phyloP scores from a whole-genome alignment of 2,113 vertebrate genomes.

The Syngnathus typhle region DNA sequence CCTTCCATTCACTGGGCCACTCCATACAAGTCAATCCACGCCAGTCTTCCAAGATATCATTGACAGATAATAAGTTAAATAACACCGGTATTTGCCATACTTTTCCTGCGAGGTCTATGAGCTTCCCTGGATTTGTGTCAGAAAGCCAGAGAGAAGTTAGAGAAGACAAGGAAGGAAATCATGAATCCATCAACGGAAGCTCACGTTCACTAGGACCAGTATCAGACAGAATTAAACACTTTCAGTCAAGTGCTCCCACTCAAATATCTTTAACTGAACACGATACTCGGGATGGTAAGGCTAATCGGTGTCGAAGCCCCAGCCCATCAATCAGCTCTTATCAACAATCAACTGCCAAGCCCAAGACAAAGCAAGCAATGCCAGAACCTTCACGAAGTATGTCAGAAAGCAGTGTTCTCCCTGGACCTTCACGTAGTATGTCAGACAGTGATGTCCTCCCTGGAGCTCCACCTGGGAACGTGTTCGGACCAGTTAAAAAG shows the following conservation, averaged over 20 bases:
- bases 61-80: constrained; percentile 34
- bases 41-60: constrained; percentile 18
- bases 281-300: constrained; percentile 23
- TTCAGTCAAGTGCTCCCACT: constrained; percentile 19
- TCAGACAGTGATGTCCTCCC: constrained; percentile 19
- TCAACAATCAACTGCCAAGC: constrained; percentile 32
- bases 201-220: constrained; percentile 28
- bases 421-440: constrained; percentile 25
- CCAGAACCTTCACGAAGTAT: constrained; percentile 29
- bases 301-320: constrained; percentile 15
- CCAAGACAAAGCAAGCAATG: constrained; percentile 23
- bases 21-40: constrained; percentile 41
- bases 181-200: constrained; percentile 27
- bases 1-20: constrained; percentile 39
- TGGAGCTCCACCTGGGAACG: constrained; percentile 39
- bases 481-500: constrained; percentile 88
- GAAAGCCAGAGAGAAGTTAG: constrained; percentile 27
- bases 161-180: constrained; percentile 14
- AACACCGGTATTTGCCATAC: constrained; percentile 14
- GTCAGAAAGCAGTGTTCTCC: constrained; percentile 14
- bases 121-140: constrained; percentile 38
- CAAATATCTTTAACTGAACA: constrained; percentile 20
- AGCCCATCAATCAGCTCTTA: constrained; percentile 16
- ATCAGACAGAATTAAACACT: constrained; percentile 24
- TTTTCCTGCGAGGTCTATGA: constrained; percentile 40